A percentile compares a stretch with the other conserved stretches of the same genome.
Evolutionary conservation across 2,113 vertebrate genomes (phyloP).

Genomic region (Salvelinus namaycush): DNA sequence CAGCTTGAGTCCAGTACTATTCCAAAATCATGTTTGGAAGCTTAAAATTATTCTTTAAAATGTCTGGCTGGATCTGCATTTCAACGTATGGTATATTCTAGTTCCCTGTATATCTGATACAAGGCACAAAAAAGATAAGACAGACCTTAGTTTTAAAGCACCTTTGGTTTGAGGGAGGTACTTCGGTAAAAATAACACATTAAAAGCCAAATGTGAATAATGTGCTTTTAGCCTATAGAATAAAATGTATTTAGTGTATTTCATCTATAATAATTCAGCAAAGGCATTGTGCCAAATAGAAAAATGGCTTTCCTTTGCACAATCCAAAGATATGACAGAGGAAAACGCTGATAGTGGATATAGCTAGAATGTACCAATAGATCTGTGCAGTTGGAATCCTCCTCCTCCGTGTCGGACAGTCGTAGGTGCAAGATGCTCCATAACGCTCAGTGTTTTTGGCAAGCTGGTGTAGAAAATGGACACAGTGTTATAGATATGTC

Average conservation of each 20-base stretch:
- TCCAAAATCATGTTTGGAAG: conserved; percentile 16
- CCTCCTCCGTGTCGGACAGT: conserved; percentile 45
- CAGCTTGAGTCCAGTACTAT: conserved; percentile 33
- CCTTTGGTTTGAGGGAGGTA: conserved; percentile 83
- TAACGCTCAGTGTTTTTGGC: conserved; percentile 75
- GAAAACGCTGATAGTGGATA: conserved; percentile 25
- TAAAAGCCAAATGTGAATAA: conserved; percentile 51
- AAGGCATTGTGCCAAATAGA: conserved; percentile 45
- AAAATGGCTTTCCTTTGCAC: conserved; percentile 52
- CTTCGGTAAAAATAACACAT: conserved; percentile 41
- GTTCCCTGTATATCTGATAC: conserved; percentile 74
- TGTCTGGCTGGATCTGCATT: conserved; percentile 5
- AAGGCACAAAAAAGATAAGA: conserved; percentile 80
- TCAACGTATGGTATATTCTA: conserved; percentile 43
- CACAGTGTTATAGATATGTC: conserved; percentile 83
- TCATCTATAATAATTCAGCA: conserved; percentile 50
- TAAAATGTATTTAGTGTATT: conserved; percentile 51
- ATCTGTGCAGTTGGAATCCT: conserved; percentile 42
- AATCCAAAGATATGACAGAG: conserved; percentile 27
- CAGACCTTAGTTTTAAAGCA: conserved; percentile 80
- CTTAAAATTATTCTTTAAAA: conserved; percentile 15
- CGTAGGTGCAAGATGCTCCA: conserved; percentile 47
- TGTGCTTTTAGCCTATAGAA: conserved; percentile 47
- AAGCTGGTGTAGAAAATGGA: conserved; percentile 81
- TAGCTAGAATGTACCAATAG: conserved; percentile 41